phyloP scores from a whole-genome alignment of 2,113 vertebrate genomes.

The Mus musculus region DNA sequence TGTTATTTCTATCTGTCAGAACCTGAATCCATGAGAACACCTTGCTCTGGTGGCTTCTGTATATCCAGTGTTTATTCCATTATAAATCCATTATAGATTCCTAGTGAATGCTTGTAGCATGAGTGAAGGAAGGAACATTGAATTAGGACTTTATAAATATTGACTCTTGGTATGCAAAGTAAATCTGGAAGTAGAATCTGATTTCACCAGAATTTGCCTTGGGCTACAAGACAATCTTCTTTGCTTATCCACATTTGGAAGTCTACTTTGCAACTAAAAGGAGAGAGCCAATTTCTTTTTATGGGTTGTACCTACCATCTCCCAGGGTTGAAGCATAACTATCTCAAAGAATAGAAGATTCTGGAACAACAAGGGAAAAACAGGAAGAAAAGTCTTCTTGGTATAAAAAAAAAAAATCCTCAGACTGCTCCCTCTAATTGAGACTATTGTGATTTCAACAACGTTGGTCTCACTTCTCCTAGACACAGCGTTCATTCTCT shows the following conservation, averaged over 20 bases:
- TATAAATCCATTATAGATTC: background rate
- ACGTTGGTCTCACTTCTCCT: background rate
- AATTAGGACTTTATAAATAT: background rate
- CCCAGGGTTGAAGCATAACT: slow-evolving; percentile 20
- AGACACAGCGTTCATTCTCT: slow-evolving; percentile 11
- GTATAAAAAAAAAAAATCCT: slow-evolving; percentile 55
- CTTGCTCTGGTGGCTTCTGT: background rate
- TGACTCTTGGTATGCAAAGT: slow-evolving; percentile 5
- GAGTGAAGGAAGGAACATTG: background rate
- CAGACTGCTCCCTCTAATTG: background rate
- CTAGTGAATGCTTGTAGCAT: background rate
- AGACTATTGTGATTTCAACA: slow-evolving; percentile 47
- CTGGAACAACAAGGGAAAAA: background rate
- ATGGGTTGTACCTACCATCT: background rate
- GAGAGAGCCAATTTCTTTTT: slow-evolving; percentile 28
- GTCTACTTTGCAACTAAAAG: slow-evolving; percentile 27
- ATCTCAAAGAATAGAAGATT: background rate
- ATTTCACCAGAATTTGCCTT: background rate
- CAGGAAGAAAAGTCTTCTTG: slow-evolving; percentile 42
- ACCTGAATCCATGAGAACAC: background rate
- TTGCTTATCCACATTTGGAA: background rate
- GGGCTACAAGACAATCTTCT: slow-evolving; percentile 4
- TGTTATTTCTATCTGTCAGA: background rate
- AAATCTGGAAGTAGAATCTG: background rate
- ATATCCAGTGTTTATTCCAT: background rate